These are phyloP conservation scores for Zosterops japonicus DNA, from an alignment of 2,113 vertebrate species.

Conservation along the genomic window DNA sequence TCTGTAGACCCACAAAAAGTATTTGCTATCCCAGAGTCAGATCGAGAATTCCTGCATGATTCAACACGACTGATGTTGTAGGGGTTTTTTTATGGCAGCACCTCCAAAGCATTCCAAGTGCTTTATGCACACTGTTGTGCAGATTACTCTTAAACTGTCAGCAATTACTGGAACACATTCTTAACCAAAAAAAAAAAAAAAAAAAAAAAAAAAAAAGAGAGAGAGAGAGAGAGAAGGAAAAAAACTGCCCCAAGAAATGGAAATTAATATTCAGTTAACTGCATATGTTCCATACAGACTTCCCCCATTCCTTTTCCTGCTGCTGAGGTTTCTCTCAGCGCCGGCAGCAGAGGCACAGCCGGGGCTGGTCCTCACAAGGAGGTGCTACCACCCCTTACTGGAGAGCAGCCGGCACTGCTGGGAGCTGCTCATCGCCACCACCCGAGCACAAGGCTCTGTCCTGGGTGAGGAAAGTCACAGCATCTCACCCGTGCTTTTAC, in stretches of 20 bases:
- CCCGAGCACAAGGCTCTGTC: not conserved
- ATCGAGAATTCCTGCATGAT: not conserved
- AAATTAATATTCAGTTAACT: not conserved
- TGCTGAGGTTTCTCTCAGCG: not conserved
- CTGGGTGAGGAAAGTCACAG: not conserved
- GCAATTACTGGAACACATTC: not conserved
- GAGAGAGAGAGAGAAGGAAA: not conserved
- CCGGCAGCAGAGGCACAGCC: not conserved
- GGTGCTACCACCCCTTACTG: conserved; percentile 8
- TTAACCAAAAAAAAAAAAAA: not conserved
- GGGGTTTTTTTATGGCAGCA: not conserved
- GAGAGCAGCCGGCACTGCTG: not conserved
- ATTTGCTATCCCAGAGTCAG: not conserved
- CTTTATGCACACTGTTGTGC: not conserved
- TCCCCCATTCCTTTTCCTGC: not conserved
- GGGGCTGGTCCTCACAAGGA: not conserved
- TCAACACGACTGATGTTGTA: not conserved
- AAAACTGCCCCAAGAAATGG: not conserved
- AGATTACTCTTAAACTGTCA: not conserved
- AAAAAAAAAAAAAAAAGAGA: not conserved
- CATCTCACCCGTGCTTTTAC: not conserved
- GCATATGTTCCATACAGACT: not conserved
- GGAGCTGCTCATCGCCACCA: not conserved
- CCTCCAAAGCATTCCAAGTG: not conserved
- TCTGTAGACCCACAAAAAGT: not conserved